Percentiles rank a stretch among this genome's conserved stretches.
These are phyloP conservation scores for Cyphomyrus discorhynchus DNA, from an alignment of 2,113 vertebrate species.

Conservation along the genomic window DNA sequence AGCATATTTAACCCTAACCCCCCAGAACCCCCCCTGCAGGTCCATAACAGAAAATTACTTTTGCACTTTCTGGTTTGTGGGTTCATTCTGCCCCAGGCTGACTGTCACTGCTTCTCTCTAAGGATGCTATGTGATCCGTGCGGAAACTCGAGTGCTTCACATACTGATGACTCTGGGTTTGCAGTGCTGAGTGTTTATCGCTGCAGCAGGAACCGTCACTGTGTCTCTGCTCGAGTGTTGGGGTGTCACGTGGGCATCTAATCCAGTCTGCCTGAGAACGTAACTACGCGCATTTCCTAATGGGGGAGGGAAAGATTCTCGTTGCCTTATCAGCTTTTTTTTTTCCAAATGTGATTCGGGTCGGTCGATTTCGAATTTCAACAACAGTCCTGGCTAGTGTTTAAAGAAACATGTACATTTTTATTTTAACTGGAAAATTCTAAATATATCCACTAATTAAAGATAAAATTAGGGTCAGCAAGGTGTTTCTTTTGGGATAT, in stretches of 20 bases:
- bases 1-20: too few species aligned
- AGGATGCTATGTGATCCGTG: background rate
- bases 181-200: background rate
- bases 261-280: background rate
- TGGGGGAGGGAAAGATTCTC: background rate
- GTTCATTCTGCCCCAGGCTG: background rate
- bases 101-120: background rate
- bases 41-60: background rate
- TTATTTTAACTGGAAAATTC: background rate
- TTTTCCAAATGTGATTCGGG: background rate
- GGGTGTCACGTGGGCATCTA: background rate
- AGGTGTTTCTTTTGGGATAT: background rate
- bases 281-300: background rate
- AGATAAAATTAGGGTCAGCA: background rate
- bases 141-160: background rate
- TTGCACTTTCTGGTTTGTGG: background rate
- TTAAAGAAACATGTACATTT: background rate
- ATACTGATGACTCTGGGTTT: background rate
- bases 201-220: background rate
- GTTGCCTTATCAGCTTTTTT: background rate
- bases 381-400: background rate
- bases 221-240: background rate
- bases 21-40: background rate
- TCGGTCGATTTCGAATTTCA: background rate
- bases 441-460: background rate